Percentiles rank a stretch among this genome's conserved stretches.
Conservation (phyloP, 2,113 vertebrate species). For the Xenopus laevis region DNA sequence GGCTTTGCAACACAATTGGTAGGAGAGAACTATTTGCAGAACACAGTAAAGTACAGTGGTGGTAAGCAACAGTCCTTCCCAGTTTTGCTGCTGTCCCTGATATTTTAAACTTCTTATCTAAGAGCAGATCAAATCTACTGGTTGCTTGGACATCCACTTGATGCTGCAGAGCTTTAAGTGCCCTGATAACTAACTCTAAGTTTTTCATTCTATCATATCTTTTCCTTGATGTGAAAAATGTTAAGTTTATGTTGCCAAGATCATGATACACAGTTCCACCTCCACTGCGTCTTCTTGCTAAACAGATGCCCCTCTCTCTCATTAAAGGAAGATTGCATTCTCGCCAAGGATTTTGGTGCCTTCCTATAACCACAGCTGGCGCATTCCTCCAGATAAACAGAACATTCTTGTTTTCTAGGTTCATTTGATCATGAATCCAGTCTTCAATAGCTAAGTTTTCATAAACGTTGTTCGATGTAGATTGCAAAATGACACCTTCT, state of each 20-base stretch:
- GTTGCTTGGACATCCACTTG: conserved; percentile 74
- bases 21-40: conserved; percentile 69
- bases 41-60: conserved; percentile 89
- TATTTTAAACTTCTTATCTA: conserved; percentile 80
- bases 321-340: conserved; percentile 79
- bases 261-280: conserved; percentile 94
- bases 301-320: conserved; percentile 67
- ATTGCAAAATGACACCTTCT: conserved; percentile 72
- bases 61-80: conserved; percentile 80
- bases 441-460: conserved; percentile 91
- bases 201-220: conserved; percentile 81
- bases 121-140: conserved; percentile 78
- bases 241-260: conserved; percentile 91
- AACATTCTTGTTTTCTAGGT: conserved; percentile 66
- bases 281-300: conserved; percentile 88
- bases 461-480: conserved; percentile 75
- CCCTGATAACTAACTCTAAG: conserved; percentile 74
- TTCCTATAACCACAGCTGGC: conserved; percentile 83
- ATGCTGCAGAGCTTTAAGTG: conserved; percentile 70
- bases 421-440: conserved; percentile 85
- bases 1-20: conserved; percentile 71
- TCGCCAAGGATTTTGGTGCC: conserved; percentile 94
- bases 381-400: conserved; percentile 88
- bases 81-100: conserved; percentile 90
- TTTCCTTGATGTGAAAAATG: conserved; percentile 86